These are phyloP conservation scores for Hemibagrus wyckioides DNA, from an alignment of 2,113 vertebrate species.

Conservation along the genomic window DNA sequence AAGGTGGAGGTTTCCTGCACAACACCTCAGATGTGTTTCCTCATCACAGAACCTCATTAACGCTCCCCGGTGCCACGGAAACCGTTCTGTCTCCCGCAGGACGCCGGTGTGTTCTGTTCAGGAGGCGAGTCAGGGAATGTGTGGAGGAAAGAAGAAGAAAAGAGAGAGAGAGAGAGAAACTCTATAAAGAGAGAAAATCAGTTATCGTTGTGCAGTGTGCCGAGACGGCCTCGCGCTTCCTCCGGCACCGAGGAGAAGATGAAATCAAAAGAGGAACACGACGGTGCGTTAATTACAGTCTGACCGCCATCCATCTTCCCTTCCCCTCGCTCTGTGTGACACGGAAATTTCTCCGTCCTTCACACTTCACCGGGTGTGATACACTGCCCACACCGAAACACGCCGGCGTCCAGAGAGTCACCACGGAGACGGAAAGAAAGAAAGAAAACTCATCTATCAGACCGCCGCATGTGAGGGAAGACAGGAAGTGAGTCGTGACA, in stretches of 20 bases:
- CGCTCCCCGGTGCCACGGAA: no score
- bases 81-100: neutral
- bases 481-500: conserved; percentile 2
- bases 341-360: conserved; percentile 68
- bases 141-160: no score
- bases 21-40: neutral
- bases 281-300: conserved; percentile 45
- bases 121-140: neutral
- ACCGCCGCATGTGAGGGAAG: neutral
- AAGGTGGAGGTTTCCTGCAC: neutral
- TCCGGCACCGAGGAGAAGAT: neutral
- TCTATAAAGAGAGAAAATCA: conserved; percentile 4
- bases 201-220: neutral
- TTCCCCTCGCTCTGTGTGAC: conserved; percentile 50
- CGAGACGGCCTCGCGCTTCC: neutral
- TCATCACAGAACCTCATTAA: conserved; percentile 16
- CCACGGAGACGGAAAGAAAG: conserved; percentile 31
- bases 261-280: conserved; percentile 16
- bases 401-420: conserved; percentile 44
- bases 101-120: no score
- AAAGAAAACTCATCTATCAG: conserved; percentile 46
- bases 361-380: conserved; percentile 60
- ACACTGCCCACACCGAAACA: conserved; percentile 42
- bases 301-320: conserved; percentile 23
- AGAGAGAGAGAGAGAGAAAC: neutral